Base-by-base conservation (phyloP, 2,888 invertebrate genomes). In the Thumatha senex region DNA sequence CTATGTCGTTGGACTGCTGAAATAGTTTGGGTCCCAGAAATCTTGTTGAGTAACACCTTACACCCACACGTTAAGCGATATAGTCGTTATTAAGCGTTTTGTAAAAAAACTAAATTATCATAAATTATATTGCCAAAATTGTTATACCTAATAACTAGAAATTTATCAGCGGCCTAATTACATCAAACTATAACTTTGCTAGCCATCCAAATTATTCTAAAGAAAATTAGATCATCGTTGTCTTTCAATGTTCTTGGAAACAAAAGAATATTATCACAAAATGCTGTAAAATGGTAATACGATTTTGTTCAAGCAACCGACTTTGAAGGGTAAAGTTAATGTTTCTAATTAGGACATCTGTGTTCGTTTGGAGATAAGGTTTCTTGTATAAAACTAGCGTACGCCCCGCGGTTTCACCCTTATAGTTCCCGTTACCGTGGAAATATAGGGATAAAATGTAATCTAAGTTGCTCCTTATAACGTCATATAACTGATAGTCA, bases 161-260 rank as follows among this genome's bases (percentile, higher is more conserved):
- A n/a, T 24, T 12, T 29, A 9, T 41, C 54, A 43, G 18, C 51
- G 60, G 54, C 46, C 53, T 59, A 13, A 49, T 34, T 39, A 41
- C 49, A 13, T 1, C 12, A 38, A 34, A 35, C 30, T 51, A 31
- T 36, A 35, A 51, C 30, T 51, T 34, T 40, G 29, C 41, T 51
- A 47, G 39, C 13, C 14, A 4, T 40, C 43, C 36, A 48, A 36
- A 47, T 38, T 51, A 13, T 24, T 1, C 35, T 48, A 15, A 14
- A 46, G 35, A 39, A 46, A 56, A 53, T 45, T 39, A 31, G 46
- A 40, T 47, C 46, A 24, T n/a, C 18, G 18, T 39, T 24, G n/a
- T 39, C 8, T n/a, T 31, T 13, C 24, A 18, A 14, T 9, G 33
- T 42, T 39, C 15, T 44, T 49, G 40, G 13, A 44, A 38, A 35